A percentile compares a stretch with the other conserved stretches of the same genome.
Conservation (phyloP, 1,140 invertebrate species). For the Macrobrachium nipponense region DNA sequence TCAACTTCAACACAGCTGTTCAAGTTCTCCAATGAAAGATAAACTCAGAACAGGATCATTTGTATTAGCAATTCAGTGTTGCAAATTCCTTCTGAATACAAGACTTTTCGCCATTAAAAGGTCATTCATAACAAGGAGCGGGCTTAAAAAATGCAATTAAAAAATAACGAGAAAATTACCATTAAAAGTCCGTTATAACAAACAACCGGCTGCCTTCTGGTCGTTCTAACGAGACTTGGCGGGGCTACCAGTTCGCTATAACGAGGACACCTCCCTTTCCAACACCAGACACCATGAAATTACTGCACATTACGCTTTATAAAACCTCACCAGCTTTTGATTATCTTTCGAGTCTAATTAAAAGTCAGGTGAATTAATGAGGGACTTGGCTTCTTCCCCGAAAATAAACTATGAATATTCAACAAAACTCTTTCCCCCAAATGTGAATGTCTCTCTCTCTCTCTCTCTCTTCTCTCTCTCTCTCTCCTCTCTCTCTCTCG, state of each 20-base stretch:
- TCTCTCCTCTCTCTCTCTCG: slow-evolving; percentile 26
- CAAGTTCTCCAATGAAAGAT: too few species aligned
- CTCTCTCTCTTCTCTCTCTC: slow-evolving; percentile 21
- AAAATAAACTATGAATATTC: slow-evolving; percentile 57
- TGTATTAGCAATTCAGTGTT: too few species aligned
- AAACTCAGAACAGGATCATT: too few species aligned
- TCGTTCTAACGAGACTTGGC: not conserved
- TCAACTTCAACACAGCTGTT: too few species aligned
- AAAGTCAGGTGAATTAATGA: slow-evolving; percentile 53
- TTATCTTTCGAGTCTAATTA: slow-evolving; percentile 57
- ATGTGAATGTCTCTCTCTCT: not conserved
- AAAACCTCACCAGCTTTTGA: slow-evolving; percentile 48
- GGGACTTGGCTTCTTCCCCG: slow-evolving; percentile 32
- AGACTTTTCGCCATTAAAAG: too few species aligned
- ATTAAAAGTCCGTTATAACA: not conserved
- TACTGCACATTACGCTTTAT: slow-evolving; percentile 48
- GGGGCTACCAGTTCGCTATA: not conserved
- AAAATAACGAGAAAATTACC: too few species aligned
- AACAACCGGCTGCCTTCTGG: not conserved
- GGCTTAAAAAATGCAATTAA: too few species aligned
- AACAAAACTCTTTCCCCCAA: slow-evolving; percentile 17
- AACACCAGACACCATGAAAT: slow-evolving; percentile 50
- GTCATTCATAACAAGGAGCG: not conserved
- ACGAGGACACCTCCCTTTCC: slow-evolving; percentile 9
- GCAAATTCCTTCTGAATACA: too few species aligned